These are phyloP conservation scores for Oryzaephilus surinamensis DNA, from an alignment of 1,140 invertebrate species.

Conservation along the genomic window DNA sequence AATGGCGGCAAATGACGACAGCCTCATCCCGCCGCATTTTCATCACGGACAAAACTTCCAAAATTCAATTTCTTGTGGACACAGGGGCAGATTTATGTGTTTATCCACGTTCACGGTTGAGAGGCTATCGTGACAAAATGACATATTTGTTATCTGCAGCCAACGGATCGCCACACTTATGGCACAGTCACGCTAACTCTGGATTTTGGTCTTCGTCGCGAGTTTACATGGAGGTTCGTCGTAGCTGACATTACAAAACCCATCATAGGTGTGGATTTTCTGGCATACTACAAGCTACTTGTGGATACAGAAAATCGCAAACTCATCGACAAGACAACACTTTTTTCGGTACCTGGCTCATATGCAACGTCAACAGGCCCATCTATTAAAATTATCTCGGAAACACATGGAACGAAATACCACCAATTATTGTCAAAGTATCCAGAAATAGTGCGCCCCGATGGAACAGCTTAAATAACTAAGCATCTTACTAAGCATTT, in stretches of 20 bases:
- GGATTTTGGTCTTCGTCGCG: slow-evolving; percentile 28
- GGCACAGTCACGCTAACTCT: slow-evolving; percentile 24
- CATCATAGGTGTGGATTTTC: slow-evolving; percentile 36
- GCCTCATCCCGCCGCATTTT: background rate
- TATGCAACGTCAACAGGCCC: background rate
- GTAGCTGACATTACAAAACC: slow-evolving; percentile 34
- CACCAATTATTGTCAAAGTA: slow-evolving; percentile 18
- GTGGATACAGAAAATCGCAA: slow-evolving; percentile 3
- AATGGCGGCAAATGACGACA: background rate
- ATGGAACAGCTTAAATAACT: background rate
- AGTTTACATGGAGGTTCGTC: slow-evolving; percentile 34
- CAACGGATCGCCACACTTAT: no score
- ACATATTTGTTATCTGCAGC: slow-evolving; percentile 22
- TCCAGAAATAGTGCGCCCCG: slow-evolving; percentile 24
- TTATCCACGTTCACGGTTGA: slow-evolving; percentile 11
- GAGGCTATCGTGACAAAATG: background rate
- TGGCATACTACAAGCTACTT: background rate
- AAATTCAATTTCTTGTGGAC: slow-evolving; percentile 20
- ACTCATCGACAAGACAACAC: background rate
- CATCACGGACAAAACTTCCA: slow-evolving; percentile 1
- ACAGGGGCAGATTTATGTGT: slow-evolving; percentile 26
- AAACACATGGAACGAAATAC: background rate
- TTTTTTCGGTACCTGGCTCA: no score
- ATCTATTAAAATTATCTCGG: background rate
- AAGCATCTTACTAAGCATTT: slow-evolving; percentile 12